Conservation (phyloP, 2,113 vertebrate genomes). For the Progne subis region DNA sequence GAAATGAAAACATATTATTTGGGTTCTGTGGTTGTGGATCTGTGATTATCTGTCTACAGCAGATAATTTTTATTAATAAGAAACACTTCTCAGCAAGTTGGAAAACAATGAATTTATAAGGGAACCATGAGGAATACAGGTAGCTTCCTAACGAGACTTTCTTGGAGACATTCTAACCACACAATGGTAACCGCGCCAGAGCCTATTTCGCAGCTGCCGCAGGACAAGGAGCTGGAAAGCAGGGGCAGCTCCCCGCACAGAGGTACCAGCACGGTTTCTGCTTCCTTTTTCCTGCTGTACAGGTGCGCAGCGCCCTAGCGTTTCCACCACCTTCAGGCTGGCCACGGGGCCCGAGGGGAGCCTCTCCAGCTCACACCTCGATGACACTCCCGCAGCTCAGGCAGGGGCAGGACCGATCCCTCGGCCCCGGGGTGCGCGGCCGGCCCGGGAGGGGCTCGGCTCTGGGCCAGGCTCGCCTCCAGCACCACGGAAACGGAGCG, state of each 20-base stretch:
- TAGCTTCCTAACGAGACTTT: neutral
- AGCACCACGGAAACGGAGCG: accelerated
- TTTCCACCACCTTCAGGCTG: neutral
- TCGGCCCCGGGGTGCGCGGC: neutral
- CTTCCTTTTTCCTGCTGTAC: accelerated
- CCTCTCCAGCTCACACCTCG: neutral
- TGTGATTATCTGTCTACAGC: neutral
- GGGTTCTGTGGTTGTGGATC: neutral
- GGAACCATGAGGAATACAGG: neutral
- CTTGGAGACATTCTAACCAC: neutral
- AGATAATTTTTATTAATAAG: neutral
- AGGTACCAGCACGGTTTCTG: accelerated
- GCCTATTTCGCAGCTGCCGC: neutral
- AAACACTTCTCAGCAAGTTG: neutral
- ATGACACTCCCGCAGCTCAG: accelerated
- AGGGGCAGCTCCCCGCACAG: neutral
- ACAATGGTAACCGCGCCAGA: accelerated
- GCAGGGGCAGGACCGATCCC: accelerated
- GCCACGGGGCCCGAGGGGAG: accelerated
- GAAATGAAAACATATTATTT: neutral
- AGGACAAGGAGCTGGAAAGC: neutral
- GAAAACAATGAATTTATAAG: neutral
- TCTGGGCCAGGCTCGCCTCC: accelerated
- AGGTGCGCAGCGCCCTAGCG: accelerated
- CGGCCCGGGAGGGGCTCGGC: neutral